Evolutionary conservation across 2,797 vertebrate genomes (phyloP).

Genomic region (Periparus ater): DNA sequence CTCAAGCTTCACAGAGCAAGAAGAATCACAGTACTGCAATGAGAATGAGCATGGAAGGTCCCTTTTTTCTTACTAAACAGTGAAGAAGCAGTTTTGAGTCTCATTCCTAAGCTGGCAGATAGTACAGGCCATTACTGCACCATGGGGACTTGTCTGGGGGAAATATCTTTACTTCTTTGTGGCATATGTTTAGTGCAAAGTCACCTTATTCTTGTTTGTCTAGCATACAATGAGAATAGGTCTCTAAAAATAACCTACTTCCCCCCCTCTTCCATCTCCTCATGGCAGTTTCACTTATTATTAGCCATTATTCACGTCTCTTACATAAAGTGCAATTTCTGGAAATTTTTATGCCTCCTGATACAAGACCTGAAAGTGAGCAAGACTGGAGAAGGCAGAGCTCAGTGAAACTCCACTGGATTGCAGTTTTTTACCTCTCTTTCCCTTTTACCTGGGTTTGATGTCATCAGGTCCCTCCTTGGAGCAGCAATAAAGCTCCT

Average conservation of each 20-base stretch:
- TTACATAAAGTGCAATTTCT: neutral
- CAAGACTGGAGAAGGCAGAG: neutral
- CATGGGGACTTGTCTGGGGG: neutral
- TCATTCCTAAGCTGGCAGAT: neutral
- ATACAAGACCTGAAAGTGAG: neutral
- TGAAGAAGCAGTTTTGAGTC: neutral
- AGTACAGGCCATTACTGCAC: neutral
- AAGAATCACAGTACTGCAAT: neutral
- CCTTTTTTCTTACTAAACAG: neutral
- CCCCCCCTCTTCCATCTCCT: neutral
- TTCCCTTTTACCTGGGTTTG: neutral
- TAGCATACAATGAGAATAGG: neutral
- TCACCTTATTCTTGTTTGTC: slow-evolving; percentile 12
- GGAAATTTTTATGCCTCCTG: neutral
- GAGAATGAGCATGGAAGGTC: neutral
- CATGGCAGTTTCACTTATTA: neutral
- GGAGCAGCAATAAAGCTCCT: slow-evolving; percentile 15
- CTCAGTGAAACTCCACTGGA: neutral
- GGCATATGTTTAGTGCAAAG: neutral
- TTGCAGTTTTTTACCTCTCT: neutral
- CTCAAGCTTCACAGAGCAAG: neutral
- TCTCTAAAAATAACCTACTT: slow-evolving; percentile 2
- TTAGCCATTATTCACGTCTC: neutral
- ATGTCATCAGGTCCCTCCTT: neutral
- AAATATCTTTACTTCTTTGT: neutral